Evolutionary conservation across 2,888 invertebrate genomes (phyloP), one percentile per base, ranked within the genome.

Genomic region (Eumerus sabulonum): DNA sequence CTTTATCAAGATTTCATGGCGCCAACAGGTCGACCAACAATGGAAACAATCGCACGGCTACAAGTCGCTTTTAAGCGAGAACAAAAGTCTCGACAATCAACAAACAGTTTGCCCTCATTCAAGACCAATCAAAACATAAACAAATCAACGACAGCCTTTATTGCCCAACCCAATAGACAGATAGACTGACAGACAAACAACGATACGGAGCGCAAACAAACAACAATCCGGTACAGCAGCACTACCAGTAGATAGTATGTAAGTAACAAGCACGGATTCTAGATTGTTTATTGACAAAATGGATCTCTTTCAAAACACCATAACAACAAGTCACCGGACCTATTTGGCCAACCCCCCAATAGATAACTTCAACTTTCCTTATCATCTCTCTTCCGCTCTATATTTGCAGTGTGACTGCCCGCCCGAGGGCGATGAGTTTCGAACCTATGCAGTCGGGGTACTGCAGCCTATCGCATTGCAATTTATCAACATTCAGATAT

Each of bases 31-130:
- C 27, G 7, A 27, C n/a, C n/a, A 27, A 27, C 27, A 40, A 54
- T 40, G 47, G 40, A 51, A 70, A 70, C 70, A 70, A 54, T 48
- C 56, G 54, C 71, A 56, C 54, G 44, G 36, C 40, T 62, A 67
- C 40, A 27, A 70, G 54, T 70, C 54, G 56, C 62, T 60, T 40
- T 42, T 42, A 9, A 27, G 51, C 17, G 47, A 13, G 18, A 40
- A 56, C 54, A 42, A 63, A 71, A 48, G 56, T 56, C 53, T 16
- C 40, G 40, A 40, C 45, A 36, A 60, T 42, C 60, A 45, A 45
- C 38, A 60, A 17, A 50, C 27, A 44, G 50, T 59, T 36, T 36
- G 19, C 38, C 38, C 36, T n/a, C 40, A 40, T n/a, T 27, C 64
- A 54, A 64, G 4, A 19, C 16, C 45, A 64, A 63, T 16, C 44